Evolutionary conservation across 2,113 vertebrate genomes (phyloP).

Genomic region (Burhinus oedicnemus): DNA sequence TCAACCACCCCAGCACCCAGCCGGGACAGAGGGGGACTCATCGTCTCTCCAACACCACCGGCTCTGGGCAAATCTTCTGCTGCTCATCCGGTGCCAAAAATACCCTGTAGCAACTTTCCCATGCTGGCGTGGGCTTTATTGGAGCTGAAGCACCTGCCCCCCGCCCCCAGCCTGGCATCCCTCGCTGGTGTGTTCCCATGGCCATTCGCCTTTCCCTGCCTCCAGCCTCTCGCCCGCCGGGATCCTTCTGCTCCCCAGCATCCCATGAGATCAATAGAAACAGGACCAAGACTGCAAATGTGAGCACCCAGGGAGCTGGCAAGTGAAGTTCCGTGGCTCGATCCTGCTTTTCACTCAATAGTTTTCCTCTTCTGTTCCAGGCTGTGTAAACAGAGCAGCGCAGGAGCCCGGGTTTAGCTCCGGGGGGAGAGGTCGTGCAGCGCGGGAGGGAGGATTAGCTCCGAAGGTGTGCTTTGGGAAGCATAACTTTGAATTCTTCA

Average conservation of each 20-base stretch:
- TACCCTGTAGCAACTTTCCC: neutral
- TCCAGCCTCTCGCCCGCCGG: neutral
- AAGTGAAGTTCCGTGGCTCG: neutral
- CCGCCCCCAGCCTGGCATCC: neutral
- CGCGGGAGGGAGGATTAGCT: neutral
- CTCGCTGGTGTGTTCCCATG: neutral
- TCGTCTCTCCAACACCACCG: rapidly evolving
- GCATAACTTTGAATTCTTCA: neutral
- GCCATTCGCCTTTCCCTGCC: neutral
- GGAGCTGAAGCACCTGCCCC: neutral
- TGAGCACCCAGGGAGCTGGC: neutral
- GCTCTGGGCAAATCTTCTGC: neutral
- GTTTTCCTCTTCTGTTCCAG: neutral
- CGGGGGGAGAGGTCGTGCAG: neutral
- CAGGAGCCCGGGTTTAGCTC: neutral
- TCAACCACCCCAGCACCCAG: neutral
- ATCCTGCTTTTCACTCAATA: neutral
- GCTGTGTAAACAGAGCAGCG: neutral
- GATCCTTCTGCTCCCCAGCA: neutral
- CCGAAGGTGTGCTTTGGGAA: neutral
- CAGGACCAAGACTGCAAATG: neutral
- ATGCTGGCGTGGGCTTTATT: neutral
- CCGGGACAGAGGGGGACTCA: neutral
- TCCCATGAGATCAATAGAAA: neutral
- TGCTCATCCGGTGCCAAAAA: neutral